Evolutionary conservation across 2,797 vertebrate species (phyloP).

Genomic region (Mormyrus hasselquistii): DNA sequence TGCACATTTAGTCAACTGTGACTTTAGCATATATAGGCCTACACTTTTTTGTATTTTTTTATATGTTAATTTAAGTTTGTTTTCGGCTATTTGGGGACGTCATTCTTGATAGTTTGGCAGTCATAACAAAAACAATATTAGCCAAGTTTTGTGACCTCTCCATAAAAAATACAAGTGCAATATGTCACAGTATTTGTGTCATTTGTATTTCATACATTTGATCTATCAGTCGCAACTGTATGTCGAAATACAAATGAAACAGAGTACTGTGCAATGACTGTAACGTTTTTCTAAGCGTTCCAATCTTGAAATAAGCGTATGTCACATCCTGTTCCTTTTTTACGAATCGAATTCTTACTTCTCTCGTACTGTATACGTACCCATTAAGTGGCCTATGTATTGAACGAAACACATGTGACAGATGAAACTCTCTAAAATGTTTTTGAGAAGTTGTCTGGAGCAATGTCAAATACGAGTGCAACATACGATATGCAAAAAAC

Average conservation of each 20-base stretch:
- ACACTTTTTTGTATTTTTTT: background rate
- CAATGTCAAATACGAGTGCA: background rate
- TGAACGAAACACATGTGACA: background rate
- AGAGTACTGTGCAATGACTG: background rate
- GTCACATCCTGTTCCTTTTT: slow-evolving; percentile 2
- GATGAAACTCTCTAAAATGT: background rate
- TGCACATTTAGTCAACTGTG: background rate
- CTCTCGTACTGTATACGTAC: background rate
- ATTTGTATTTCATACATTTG: background rate
- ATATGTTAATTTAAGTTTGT: background rate
- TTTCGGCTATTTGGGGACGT: background rate
- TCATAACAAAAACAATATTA: background rate
- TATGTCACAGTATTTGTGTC: background rate
- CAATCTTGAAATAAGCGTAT: background rate
- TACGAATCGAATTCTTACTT: background rate
- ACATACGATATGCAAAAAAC: background rate
- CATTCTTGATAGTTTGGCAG: background rate
- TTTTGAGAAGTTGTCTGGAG: background rate
- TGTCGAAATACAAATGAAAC: background rate
- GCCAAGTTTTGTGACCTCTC: background rate
- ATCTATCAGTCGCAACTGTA: background rate
- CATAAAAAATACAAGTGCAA: background rate
- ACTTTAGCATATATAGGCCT: background rate
- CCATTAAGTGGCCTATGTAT: background rate
- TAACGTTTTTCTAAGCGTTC: background rate